Conservation (phyloP, 2,797 vertebrate genomes). For the Pseudocheirus occidentalis region DNA sequence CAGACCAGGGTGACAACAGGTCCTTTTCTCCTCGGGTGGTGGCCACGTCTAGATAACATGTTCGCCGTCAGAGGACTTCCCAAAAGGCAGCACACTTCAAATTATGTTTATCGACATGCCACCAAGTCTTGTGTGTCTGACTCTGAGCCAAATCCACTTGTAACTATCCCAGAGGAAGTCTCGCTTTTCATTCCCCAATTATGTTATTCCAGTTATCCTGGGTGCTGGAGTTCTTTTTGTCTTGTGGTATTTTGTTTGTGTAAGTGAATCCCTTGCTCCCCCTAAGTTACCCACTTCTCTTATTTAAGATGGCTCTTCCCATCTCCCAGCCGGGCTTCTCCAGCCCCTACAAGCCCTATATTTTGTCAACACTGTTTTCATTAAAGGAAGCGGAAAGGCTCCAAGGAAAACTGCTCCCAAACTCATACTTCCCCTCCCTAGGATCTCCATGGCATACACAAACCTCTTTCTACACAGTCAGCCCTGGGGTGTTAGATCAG, state of each 20-base stretch:
- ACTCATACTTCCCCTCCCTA: not conserved
- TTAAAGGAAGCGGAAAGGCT: not conserved
- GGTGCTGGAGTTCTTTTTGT: slow-evolving; percentile 15
- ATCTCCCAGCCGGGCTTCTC: slow-evolving; percentile 26
- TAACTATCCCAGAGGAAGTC: slow-evolving; percentile 60
- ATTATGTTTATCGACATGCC: slow-evolving; percentile 14
- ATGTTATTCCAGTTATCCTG: slow-evolving; percentile 46
- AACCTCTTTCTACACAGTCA: not conserved
- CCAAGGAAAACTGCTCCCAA: not conserved
- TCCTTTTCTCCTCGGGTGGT: slow-evolving; percentile 32
- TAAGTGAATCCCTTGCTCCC: not conserved
- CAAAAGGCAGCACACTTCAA: slow-evolving; percentile 50
- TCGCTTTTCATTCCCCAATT: slow-evolving; percentile 61
- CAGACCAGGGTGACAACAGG: not conserved
- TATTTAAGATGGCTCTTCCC: slow-evolving; percentile 53
- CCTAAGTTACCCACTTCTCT: slow-evolving; percentile 23
- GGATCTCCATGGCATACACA: not conserved
- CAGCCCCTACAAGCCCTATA: not conserved
- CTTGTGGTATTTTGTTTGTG: not conserved
- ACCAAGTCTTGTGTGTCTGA: slow-evolving; percentile 52
- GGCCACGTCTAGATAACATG: accelerated
- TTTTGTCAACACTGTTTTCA: not conserved
- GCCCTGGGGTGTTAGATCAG: not conserved
- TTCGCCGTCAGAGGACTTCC: slow-evolving; percentile 31
- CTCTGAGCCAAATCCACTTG: slow-evolving; percentile 34